These are phyloP conservation scores for Syngnathus floridae DNA, from an alignment of 2,113 vertebrate genomes.

Conservation along the genomic window DNA sequence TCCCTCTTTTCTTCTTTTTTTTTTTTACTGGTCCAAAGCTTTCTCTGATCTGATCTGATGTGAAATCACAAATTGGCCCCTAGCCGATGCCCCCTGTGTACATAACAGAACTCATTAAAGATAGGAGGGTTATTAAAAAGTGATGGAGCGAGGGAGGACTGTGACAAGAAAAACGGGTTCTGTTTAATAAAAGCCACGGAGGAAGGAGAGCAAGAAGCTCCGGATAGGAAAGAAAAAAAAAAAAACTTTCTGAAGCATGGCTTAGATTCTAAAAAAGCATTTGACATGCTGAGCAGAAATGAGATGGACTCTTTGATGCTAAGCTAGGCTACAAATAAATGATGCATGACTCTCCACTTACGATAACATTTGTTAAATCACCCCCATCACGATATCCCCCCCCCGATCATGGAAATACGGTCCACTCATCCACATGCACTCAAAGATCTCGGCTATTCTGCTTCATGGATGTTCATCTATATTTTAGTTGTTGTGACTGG, in stretches of 20 bases:
- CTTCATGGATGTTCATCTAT: conserved; percentile 45
- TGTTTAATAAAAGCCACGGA: conserved; percentile 54
- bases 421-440: conserved; percentile 15
- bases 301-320: neutral
- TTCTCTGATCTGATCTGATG: conserved; percentile 67
- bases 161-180: conserved; percentile 60
- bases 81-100: conserved; percentile 64
- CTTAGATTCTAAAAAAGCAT: conserved; percentile 34
- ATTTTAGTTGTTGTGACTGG: conserved; percentile 45
- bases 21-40: conserved; percentile 37
- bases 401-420: conserved; percentile 26
- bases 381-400: neutral
- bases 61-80: conserved; percentile 72
- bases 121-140: conserved; percentile 70
- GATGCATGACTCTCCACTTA: conserved; percentile 38
- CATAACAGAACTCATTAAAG: conserved; percentile 73
- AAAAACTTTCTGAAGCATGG: conserved; percentile 27
- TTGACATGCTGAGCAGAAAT: conserved; percentile 35
- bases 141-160: conserved; percentile 61
- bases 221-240: conserved; percentile 1
- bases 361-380: conserved; percentile 56
- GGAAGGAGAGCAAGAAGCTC: conserved; percentile 20
- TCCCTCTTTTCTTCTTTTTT: neutral
- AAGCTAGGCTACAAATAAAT: conserved; percentile 45
- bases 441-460: conserved; percentile 26